Base-by-base conservation (phyloP, 2,113 vertebrate genomes). In the Corythaeola cristata region DNA sequence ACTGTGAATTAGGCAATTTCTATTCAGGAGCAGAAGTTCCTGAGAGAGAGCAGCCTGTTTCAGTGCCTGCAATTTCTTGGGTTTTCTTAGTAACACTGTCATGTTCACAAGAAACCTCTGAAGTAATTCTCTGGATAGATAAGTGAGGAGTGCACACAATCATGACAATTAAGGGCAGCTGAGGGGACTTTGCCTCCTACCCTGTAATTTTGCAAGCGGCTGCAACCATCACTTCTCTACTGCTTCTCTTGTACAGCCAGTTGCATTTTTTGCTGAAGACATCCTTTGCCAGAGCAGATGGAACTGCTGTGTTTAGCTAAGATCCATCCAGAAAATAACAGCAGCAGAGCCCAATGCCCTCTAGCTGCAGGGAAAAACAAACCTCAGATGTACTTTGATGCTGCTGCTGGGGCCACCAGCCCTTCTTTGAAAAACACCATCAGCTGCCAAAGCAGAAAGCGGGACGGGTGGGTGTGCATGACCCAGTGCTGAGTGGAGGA, bases 301-400 rank as follows among this genome's bases (percentile, higher is more conserved):
- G 67, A 14, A 76, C 52, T 85, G 59, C 75, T 85, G 63, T 74
- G 75, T 90, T 90, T 84, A 83, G 68, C 76, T 93, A 23, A 84
- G 33, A 33, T 92, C 21, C 11, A 33, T 95, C 72, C 93, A 94
- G 79, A 95, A 96, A 88, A 88, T 52, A 73, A 35, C 55, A 94
- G 72, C 75, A 84, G 5, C 15, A 78, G 68, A 81, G 41, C n/a
- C 79, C 82, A 67, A 44, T 90, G 32, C 72, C 72, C 63, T 90
- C 67, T 90, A 90, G 72, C 75, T 96, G 26, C 47, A 86, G 88
- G 37, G n/a, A 74, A 88, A 88, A 92, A 63, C 50, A 77, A 95
- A 35, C 41, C 50, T 83, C 74, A 93, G 37, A 56, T 60, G 47
- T 74, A 79, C 55, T 95, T 94, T 77, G 82, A 50, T 91, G 78